These are phyloP conservation scores for Pachydiplax longipennis DNA, from an alignment of 2,888 invertebrate species.

Conservation along the genomic window DNA sequence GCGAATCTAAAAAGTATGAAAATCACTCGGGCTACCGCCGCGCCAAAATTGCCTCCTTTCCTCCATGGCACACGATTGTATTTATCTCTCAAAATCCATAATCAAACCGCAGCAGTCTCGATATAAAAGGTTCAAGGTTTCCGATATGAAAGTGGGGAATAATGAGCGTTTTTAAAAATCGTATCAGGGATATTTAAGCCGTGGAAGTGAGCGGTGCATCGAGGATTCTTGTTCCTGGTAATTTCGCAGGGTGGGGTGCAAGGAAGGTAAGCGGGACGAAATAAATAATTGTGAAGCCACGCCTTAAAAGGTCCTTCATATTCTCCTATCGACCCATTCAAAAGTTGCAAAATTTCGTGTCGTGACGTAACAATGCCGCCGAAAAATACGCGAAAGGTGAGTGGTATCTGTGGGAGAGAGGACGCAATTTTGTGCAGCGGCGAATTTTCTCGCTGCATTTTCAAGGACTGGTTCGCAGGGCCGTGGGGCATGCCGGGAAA, in stretches of 20 bases:
- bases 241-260: neutral
- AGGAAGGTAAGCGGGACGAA: neutral
- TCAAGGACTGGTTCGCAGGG: neutral
- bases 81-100: neutral
- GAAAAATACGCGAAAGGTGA: constrained; percentile 24
- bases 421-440: neutral
- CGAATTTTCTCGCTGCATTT: neutral
- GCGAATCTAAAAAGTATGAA: neutral
- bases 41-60: neutral
- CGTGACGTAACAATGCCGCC: constrained; percentile 36
- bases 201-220: constrained; percentile 9
- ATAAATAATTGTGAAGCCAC: neutral
- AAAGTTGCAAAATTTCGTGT: neutral
- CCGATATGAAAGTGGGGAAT: neutral
- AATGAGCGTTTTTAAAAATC: constrained; percentile 21
- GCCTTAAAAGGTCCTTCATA: neutral
- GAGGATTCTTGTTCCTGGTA: neutral
- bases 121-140: constrained; percentile 22
- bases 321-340: neutral
- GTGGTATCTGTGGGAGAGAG: neutral
- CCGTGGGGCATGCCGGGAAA: neutral
- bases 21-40: neutral
- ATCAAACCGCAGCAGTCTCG: neutral
- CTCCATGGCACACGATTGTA: neutral
- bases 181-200: constrained; percentile 5